A percentile compares a stretch with the other conserved stretches of the same genome.
Evolutionary conservation across 2,113 vertebrate genomes (phyloP).

Genomic region (Tamias sibiricus): DNA sequence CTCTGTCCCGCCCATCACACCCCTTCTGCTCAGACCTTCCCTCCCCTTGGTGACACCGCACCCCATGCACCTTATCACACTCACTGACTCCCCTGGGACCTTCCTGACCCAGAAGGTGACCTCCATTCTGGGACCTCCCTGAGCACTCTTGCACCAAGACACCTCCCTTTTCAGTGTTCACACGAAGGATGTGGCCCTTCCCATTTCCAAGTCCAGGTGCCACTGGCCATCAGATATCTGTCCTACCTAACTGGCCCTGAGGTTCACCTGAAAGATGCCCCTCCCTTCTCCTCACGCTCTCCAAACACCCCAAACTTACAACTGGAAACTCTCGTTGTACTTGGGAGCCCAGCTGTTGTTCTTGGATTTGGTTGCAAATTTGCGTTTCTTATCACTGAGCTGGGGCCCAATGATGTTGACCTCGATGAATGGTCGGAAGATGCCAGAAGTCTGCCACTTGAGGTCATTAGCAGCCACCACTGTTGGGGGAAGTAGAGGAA

Average conservation of each 20-base stretch:
- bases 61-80: too few species aligned
- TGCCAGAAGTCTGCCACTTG: slow-evolving; percentile 98
- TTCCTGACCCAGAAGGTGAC: too few species aligned
- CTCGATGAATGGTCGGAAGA: slow-evolving; percentile 98
- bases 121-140: too few species aligned
- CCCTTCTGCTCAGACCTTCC: background rate
- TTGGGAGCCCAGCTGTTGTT: slow-evolving; percentile 99
- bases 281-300: background rate
- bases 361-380: slow-evolving; percentile 98
- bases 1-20: background rate
- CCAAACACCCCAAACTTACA: slow-evolving; percentile 89
- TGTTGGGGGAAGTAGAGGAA: slow-evolving; percentile 70
- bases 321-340: slow-evolving; percentile 98
- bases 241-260: background rate
- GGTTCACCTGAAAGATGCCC: background rate
- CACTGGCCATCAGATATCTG: background rate
- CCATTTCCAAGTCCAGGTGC: background rate
- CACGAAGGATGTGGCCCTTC: background rate
- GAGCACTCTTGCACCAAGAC: too few species aligned
- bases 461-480: slow-evolving; percentile 99
- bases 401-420: slow-evolving; percentile 98
- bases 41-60: background rate
- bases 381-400: slow-evolving; percentile 98
- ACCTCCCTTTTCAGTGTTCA: background rate
- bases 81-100: too few species aligned